Base-by-base conservation (phyloP, 2,113 vertebrate species). In the Takifugu flavidus region DNA sequence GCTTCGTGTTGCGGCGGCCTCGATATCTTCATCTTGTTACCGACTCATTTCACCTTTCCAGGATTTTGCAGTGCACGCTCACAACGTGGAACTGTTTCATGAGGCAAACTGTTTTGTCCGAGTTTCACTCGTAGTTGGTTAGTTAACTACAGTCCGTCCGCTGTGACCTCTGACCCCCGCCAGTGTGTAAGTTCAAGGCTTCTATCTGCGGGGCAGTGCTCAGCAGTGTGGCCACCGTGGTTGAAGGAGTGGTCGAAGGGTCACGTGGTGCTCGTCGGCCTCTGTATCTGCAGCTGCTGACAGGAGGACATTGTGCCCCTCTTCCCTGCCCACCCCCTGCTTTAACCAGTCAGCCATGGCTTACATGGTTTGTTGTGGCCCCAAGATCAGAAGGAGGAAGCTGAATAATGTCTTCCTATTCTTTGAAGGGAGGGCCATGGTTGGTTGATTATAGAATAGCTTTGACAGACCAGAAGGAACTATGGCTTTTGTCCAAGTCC, bases 401-500 rank as follows among this genome's bases (percentile, higher is more conserved):
- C 88, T 88, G 90, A 90, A 92, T 92, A 91, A 92, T 89, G 88
- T 92, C 90, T 92, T 90, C 88, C 88, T 89, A 89, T 87, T 89
- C 88, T 91, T 90, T 88, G 83, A 89, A 81, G 86, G 86, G 87
- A 87, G 86, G 73, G 78, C 80, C 82, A 90, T 84, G 90, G 78
- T 89, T 89, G 88, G 90, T 80, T 88, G 91, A 86, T 89, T 91
- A 89, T 82, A 90, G 88, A 89, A 89, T 83, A 85, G 88, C 89
- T 91, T 90, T 89, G 87, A 89, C 86, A 88, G 86, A 82, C 85
- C 83, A 86, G 85, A 87, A 77, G 84, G 88, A 90, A 87, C 79
- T 79, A 77, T 91, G 86, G 88, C 90, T 91, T 92, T 90, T 89
- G 88, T 90, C 89, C 88, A 88, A 86, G 86, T 81, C 72, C 75